phyloP scores from a whole-genome alignment of 2,113 vertebrate species.

The Lophochroa leadbeateri region DNA sequence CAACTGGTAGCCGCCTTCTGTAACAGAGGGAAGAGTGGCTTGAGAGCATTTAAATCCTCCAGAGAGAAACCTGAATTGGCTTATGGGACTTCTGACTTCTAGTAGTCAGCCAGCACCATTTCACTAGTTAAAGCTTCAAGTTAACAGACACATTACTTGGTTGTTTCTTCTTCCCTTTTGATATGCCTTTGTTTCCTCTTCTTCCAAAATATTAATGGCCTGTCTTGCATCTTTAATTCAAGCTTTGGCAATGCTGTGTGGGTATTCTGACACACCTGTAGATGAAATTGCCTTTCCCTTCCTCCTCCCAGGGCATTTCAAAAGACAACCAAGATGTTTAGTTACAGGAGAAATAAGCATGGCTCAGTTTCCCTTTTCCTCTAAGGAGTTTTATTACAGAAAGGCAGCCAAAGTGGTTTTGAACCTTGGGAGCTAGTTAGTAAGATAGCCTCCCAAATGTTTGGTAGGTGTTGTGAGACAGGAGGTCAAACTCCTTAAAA shows the following conservation, averaged over 20 bases:
- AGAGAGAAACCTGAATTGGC: not conserved
- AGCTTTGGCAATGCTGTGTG: not conserved
- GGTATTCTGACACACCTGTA: not conserved
- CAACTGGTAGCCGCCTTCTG: not conserved
- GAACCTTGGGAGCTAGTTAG: not conserved
- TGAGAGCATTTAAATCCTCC: not conserved
- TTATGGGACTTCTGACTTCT: not conserved
- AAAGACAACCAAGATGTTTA: not conserved
- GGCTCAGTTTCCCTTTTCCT: not conserved
- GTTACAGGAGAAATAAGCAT: not conserved
- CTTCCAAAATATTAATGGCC: not conserved
- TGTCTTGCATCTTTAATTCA: not conserved
- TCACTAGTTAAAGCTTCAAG: not conserved
- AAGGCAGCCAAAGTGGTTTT: not conserved
- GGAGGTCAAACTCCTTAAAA: not conserved
- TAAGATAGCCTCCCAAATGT: not conserved
- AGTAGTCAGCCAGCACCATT: not conserved
- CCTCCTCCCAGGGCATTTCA: not conserved
- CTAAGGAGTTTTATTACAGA: not conserved
- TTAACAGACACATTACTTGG: not conserved
- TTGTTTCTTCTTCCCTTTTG: not conserved
- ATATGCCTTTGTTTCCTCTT: not conserved
- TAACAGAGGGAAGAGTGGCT: not conserved
- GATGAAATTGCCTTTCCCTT: not conserved
- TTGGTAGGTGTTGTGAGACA: not conserved